Base-by-base conservation (phyloP, 53 echinoderm and acorn worm genomes). In the Astropecten irregularis region DNA sequence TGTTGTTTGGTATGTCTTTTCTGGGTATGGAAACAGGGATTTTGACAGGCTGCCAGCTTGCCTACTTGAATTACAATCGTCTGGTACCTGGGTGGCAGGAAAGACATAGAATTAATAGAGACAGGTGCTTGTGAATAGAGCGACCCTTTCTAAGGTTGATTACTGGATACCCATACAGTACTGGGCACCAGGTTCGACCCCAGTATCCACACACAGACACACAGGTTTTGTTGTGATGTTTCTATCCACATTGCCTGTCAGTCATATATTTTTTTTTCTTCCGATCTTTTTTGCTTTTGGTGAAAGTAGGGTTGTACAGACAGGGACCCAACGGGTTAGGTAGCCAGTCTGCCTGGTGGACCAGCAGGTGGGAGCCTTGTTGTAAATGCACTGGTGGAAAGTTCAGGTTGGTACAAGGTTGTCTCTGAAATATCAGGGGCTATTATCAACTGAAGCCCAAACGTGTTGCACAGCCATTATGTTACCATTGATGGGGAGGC, bases 61-160 rank as follows among this genome's bases (percentile, higher is more conserved):
- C 52, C 34, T 51, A 73, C 30, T 51, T 73, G 73, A 73, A 73
- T 73, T 73, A 3, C 76, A 27, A 59, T 18, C 21, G 52, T 34
- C 71, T 47, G 59, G 48, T 42, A 30, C 56, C 74, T 79, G 79
- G 79, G 79, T 79, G 79, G 62, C 47, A 47, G 61, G 56, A 56
- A 62, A 62, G 37, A 61, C 28, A 42, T 26, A 14, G 29, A 59
- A 59, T 42, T 40, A 56, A n/a, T 28, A 18, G 40, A 77, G 79
- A 79, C 79, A 79, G 79, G 60, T 71, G 60, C 42, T 19, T 21
- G 4, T 18, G 79, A 79, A 30, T 44, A 18, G 27, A n/a, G 15
- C 29, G 4, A 44, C 40, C 8, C 44, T 18, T 5, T 32, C 22
- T 47, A 62, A 21, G 31, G 37, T 79, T 46, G 42, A 27, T 79